Base-by-base conservation (phyloP, 2,113 vertebrate species). In the Hippopotamus amphibius region DNA sequence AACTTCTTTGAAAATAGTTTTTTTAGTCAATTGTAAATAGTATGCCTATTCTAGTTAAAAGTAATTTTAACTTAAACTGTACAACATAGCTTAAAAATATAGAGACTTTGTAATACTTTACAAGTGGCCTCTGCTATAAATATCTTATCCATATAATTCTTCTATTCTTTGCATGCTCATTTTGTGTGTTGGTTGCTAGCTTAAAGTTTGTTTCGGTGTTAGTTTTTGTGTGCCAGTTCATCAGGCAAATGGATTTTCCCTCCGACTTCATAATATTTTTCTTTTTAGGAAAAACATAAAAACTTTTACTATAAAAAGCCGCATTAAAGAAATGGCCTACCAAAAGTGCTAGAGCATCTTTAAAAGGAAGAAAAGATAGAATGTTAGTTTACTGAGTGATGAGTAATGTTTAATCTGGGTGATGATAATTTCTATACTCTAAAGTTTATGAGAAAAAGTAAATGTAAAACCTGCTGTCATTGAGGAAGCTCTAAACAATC, bases 1-100 rank as follows among this genome's bases (percentile, higher is more conserved):
- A 96, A 97, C 83, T 96, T 98, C 95, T 95, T 97, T 74, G 93
- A 97, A 97, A 98, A 97, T 98, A 98, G 95, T 98, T 99, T 98
- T 99, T 98, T 96, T 98, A 98, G 97, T 96, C 95, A 96, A 46
- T 90, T 99, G 98, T 99, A 99, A 98, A 99, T 97, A 97, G 96
- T 93, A 93, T 95, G 96, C 82, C 79, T 98, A 96, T 97, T 98
- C 90, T 97, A 97, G 91, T 97, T 92, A 95, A 95, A 98, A 96
- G 90, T 98, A 95, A 95, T 97, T 98, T 97, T 33, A 96, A 55
- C 65, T 98, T 98, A 90, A 98, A 87, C 13, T 98, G 86, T 28
- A 97, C 96, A 91, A 76, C 59, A 57, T 65, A 98, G 95, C 84
- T 98, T 97, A 88, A 96, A 98, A 96, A 93, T 87, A 66, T 22